These are phyloP conservation scores for Drosophila varians DNA, from an alignment of 1,140 invertebrate species.

Conservation along the genomic window DNA sequence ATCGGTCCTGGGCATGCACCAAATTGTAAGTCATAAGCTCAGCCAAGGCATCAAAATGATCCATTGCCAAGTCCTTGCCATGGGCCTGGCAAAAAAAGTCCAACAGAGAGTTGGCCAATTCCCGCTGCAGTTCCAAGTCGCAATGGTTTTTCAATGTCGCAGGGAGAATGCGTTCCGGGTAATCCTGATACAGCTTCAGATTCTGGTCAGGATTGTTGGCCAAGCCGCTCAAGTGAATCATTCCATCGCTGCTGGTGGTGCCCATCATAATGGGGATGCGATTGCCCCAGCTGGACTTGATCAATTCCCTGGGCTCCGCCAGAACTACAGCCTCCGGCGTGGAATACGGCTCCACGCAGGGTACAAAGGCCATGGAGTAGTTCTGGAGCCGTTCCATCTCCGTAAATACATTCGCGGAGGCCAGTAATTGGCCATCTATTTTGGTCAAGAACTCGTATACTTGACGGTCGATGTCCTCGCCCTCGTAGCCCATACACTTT, in stretches of 20 bases:
- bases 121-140: constrained; percentile 1
- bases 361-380: constrained; percentile 8
- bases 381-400: constrained; percentile 5
- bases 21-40: constrained; percentile 51
- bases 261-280: constrained; percentile 54
- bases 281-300: constrained; percentile 46
- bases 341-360: constrained; percentile 34
- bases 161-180: constrained; percentile 44
- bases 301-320: constrained; percentile 31
- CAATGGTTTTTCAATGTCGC: constrained; percentile 6
- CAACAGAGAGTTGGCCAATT: constrained; percentile 30
- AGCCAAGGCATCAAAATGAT: background rate
- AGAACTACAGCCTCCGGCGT: constrained; percentile 34
- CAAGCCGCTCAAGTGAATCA: background rate
- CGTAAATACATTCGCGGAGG: constrained; percentile 15
- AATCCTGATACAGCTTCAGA: background rate
- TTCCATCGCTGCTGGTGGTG: constrained; percentile 24
- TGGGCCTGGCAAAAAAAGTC: constrained; percentile 17
- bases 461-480: constrained; percentile 38
- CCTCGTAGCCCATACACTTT: constrained; percentile 53
- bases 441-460: constrained; percentile 36
- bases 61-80: constrained; percentile 1
- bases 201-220: background rate
- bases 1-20: constrained; percentile 66
- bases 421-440: constrained; percentile 23